A percentile compares a stretch with the other conserved stretches of the same genome.
Evolutionary conservation across 2,888 invertebrate species (phyloP).

Genomic region (Epinotia ramella): DNA sequence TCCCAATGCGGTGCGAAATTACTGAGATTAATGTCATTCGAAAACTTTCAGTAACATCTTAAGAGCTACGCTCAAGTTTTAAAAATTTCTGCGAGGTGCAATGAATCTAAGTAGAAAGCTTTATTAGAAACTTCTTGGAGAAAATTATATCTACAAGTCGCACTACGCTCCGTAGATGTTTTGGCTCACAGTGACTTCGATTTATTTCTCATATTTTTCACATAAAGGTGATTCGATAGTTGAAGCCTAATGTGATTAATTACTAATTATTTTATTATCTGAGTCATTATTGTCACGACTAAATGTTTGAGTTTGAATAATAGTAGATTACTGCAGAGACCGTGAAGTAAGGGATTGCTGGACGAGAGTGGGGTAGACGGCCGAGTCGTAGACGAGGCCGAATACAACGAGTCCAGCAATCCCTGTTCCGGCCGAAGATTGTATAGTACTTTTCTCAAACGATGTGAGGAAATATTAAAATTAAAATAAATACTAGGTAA

Average conservation of each 20-base stretch:
- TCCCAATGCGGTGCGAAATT: slow-evolving; percentile 63
- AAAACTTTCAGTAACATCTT: slow-evolving; percentile 71
- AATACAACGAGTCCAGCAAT: too few relatives aligned
- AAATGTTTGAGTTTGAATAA: too few relatives aligned
- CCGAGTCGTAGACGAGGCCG: too few relatives aligned
- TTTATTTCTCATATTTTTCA: not conserved
- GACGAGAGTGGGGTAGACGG: too few relatives aligned
- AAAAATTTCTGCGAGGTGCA: slow-evolving; percentile 75
- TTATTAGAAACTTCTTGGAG: slow-evolving; percentile 77
- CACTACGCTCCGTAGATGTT: slow-evolving; percentile 46
- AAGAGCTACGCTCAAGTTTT: slow-evolving; percentile 64
- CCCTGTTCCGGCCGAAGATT: too few relatives aligned
- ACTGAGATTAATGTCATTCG: slow-evolving; percentile 72
- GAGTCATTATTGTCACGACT: not conserved
- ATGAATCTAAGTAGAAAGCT: slow-evolving; percentile 73
- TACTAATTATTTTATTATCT: not conserved
- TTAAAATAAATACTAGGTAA: too few relatives aligned
- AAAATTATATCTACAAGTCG: slow-evolving; percentile 58
- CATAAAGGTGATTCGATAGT: not conserved
- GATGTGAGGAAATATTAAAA: too few relatives aligned
- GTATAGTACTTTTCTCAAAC: too few relatives aligned
- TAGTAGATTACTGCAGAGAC: too few relatives aligned
- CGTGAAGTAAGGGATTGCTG: too few relatives aligned
- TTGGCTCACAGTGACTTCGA: not conserved
- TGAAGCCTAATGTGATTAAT: too few relatives aligned